phyloP scores from a whole-genome alignment of 1,140 invertebrate species.

The Halyomorpha halys region DNA sequence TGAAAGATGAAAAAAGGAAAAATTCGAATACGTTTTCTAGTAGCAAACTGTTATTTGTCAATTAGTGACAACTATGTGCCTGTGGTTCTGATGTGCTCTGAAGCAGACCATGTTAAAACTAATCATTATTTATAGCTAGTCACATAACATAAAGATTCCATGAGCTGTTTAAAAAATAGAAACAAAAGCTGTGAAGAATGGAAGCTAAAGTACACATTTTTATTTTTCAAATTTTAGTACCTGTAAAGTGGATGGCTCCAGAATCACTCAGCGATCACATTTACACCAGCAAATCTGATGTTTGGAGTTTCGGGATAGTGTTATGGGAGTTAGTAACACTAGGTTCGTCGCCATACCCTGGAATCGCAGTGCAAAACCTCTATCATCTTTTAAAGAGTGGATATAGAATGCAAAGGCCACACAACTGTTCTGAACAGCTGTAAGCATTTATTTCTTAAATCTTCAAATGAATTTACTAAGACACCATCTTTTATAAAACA shows the following conservation, averaged over 20 bases:
- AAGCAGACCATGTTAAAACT: too few species aligned
- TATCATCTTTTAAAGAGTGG: conserved; percentile 64
- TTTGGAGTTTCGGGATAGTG: conserved; percentile 83
- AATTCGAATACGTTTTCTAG: too few species aligned
- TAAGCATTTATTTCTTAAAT: conserved; percentile 40
- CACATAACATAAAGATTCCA: too few species aligned
- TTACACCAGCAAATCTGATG: conserved; percentile 80
- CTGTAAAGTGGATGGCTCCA: conserved; percentile 81
- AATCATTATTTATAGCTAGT: too few species aligned
- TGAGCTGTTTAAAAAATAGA: too few species aligned
- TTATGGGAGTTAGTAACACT: conserved; percentile 83
- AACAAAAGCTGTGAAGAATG: too few species aligned
- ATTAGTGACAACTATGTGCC: too few species aligned
- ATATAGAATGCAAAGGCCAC: conserved; percentile 71
- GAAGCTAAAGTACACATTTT: not conserved
- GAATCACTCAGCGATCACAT: conserved; percentile 78
- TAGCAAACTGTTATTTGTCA: too few species aligned
- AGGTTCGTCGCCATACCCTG: conserved; percentile 67
- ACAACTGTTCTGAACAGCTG: conserved; percentile 70
- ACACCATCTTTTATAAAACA: too few species aligned
- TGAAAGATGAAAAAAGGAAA: too few species aligned
- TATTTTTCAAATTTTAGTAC: conserved; percentile 41
- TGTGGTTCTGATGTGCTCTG: too few species aligned
- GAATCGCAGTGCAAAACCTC: conserved; percentile 64
- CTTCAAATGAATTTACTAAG: too few species aligned